Evolutionary conservation across 2,797 vertebrate species (phyloP), one percentile per base, ranked within the genome.

Genomic region (Chelon labrosus): DNA sequence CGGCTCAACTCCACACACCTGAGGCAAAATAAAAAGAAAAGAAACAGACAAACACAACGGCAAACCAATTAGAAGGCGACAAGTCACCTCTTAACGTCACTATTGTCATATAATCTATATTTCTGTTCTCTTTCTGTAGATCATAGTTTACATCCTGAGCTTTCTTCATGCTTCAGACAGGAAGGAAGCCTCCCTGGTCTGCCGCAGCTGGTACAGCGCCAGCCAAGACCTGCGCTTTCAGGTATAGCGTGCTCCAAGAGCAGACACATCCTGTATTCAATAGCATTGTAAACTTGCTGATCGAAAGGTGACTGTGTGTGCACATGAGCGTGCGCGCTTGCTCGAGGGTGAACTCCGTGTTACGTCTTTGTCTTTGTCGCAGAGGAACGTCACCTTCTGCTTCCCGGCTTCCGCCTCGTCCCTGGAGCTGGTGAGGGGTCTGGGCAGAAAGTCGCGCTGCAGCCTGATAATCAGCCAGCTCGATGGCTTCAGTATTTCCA

Each of bases 151-250:
- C 84, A 95, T 97, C 85, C 90, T 97, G 82, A 93, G 92, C 68
- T 96, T 96, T 71, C 95, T 97, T 61, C 92, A 93, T 52, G 58
- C 91, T 5, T 86, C 95, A 20, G 96, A 97, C 91, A 93, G 96
- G 65, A 97, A 94, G 91, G 96, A 96, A 71, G 96, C 96, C 1
- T 95, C 96, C 0, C 82, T 96, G 44, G 95, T 97, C 59, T 96
- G 89, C 81, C 92, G 65, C 67, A 93, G 90, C 74, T 97, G 96
- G 96, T 96, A 95, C 83, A 57, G 31, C 47, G 96, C 96, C 35
- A 95, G 95, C 69, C 96, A 94, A 82, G 95, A 96, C 80, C 87
- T 76, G 37, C 84, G 85, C 65, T 95, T 93, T 52, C 95, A 97
- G 95, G 96, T 97, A 88, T 70, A 39, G 7, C 0, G 41, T 17